Percentiles rank a stretch among this genome's conserved stretches.
These are phyloP conservation scores for Ganaspis brasiliensis DNA, from an alignment of 2,888 invertebrate species.

Conservation along the genomic window DNA sequence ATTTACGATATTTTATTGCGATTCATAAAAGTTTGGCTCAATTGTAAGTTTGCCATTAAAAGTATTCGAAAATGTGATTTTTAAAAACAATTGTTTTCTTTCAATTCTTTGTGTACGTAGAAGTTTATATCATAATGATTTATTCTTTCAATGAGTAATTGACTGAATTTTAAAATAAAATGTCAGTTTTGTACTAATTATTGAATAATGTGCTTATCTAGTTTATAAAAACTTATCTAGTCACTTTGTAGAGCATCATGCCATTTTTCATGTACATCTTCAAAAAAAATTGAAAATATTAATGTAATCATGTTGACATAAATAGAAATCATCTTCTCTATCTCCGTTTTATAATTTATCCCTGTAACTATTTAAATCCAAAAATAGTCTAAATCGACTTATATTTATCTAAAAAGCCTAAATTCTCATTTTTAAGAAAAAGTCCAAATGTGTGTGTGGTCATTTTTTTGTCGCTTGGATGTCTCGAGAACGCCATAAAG, in stretches of 20 bases:
- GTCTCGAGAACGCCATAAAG: too few relatives aligned
- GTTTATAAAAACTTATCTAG: not conserved
- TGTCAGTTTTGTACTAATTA: constrained; percentile 11
- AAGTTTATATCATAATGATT: not conserved
- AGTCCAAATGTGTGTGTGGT: too few relatives aligned
- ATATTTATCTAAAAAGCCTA: too few relatives aligned
- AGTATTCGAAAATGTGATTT: constrained; percentile 11
- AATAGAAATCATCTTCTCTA: constrained; percentile 19
- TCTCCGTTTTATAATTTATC: not conserved
- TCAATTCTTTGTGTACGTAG: not conserved
- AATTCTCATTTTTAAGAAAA: too few relatives aligned
- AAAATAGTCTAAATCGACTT: too few relatives aligned
- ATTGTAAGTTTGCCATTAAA: not conserved
- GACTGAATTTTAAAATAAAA: not conserved
- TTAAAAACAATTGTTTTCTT: not conserved
- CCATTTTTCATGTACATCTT: constrained; percentile 7
- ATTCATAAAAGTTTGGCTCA: not conserved
- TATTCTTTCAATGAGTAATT: not conserved
- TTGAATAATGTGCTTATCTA: constrained; percentile 1
- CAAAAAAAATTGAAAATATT: constrained; percentile 1
- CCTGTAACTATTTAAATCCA: not conserved
- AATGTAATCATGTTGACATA: constrained; percentile 17
- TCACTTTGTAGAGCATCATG: not conserved
- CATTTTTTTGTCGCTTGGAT: too few relatives aligned
- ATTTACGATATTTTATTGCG: not conserved